Conservation (phyloP, 1,140 invertebrate genomes). For the Cepaea nemoralis region DNA sequence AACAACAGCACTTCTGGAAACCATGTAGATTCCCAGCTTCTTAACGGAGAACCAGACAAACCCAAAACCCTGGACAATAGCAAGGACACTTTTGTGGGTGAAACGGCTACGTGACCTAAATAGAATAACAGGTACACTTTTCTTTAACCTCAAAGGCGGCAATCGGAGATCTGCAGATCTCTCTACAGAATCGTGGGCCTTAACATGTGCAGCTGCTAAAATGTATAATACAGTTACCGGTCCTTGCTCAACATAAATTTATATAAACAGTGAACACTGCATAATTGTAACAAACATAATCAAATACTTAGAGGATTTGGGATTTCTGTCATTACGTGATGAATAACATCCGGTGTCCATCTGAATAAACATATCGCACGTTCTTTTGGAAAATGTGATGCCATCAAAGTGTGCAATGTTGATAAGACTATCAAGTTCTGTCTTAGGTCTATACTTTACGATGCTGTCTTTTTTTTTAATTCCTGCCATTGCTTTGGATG, state of each 20-base stretch:
- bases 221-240: neutral
- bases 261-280: too few relatives aligned
- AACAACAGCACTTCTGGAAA: conserved; percentile 42
- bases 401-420: too few relatives aligned
- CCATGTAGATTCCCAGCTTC: neutral
- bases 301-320: too few relatives aligned
- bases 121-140: neutral
- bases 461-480: too few relatives aligned
- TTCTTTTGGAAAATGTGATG: too few relatives aligned
- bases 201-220: neutral
- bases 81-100: neutral
- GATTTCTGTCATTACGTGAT: too few relatives aligned
- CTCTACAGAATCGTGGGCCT: neutral
- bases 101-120: neutral
- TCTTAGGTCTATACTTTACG: too few relatives aligned
- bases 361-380: too few relatives aligned
- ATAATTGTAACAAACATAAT: too few relatives aligned
- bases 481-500: too few relatives aligned
- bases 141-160: neutral
- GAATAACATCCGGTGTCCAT: too few relatives aligned
- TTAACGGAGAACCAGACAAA: neutral
- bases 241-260: neutral
- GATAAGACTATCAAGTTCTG: too few relatives aligned
- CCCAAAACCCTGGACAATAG: neutral
- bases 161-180: neutral